Evolutionary conservation across 2,888 invertebrate species (phyloP).

Genomic region (Platerodrilus igneus): DNA sequence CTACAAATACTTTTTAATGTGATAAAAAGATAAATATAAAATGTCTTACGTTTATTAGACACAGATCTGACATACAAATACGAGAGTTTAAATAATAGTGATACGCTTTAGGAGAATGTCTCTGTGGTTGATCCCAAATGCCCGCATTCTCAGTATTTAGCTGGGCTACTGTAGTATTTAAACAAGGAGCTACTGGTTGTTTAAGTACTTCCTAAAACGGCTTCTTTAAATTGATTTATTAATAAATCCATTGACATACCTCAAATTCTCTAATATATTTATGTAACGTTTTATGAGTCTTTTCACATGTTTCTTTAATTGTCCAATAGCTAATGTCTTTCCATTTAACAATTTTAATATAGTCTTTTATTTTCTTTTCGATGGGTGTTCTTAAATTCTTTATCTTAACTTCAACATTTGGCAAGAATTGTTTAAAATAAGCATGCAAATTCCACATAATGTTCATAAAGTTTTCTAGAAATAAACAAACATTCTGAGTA

Average conservation of each 20-base stretch:
- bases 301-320: slow-evolving; percentile 82
- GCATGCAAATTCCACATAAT: slow-evolving; percentile 77
- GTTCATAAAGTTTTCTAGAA: slow-evolving; percentile 56
- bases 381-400: slow-evolving; percentile 71
- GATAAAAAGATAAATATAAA: too few species aligned
- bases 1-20: slow-evolving; percentile 2
- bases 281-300: slow-evolving; percentile 81
- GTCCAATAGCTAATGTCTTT: slow-evolving; percentile 93
- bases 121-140: slow-evolving; percentile 59
- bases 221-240: not conserved
- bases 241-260: slow-evolving; percentile 48
- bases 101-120: slow-evolving; percentile 47
- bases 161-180: slow-evolving; percentile 44
- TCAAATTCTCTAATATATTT: slow-evolving; percentile 85
- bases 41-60: slow-evolving; percentile 30
- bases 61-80: slow-evolving; percentile 36
- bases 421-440: slow-evolving; percentile 77
- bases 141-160: slow-evolving; percentile 49
- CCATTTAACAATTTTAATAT: slow-evolving; percentile 93
- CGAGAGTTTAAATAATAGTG: slow-evolving; percentile 49
- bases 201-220: slow-evolving; percentile 53
- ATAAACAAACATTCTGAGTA: slow-evolving; percentile 12
- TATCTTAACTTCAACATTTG: slow-evolving; percentile 61
- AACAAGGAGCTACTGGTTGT: slow-evolving; percentile 49
- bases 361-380: slow-evolving; percentile 87